Evolutionary conservation across 2,797 vertebrate species (phyloP).

Genomic region (Avahi laniger): DNA sequence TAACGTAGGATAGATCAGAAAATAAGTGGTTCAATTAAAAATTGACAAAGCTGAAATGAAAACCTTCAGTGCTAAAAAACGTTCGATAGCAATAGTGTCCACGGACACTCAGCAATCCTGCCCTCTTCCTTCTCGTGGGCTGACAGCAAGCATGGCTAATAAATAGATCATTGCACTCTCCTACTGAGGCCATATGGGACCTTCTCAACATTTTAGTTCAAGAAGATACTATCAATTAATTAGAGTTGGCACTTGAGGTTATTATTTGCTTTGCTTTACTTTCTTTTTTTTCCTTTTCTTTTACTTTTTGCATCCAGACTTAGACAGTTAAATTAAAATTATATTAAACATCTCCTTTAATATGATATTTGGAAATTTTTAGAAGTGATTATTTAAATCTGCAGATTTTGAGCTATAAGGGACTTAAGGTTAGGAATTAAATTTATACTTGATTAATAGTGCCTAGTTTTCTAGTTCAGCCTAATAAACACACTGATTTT

Average conservation of each 20-base stretch:
- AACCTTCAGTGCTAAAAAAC: neutral
- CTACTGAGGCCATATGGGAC: conserved; percentile 30
- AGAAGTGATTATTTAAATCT: neutral
- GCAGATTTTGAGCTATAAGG: neutral
- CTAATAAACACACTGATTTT: conserved; percentile 65
- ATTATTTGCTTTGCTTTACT: conserved; percentile 5
- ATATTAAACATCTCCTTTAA: neutral
- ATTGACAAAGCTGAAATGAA: neutral
- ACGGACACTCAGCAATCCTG: neutral
- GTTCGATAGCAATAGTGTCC: neutral
- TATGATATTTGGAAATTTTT: neutral
- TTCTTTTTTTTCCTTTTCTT: neutral
- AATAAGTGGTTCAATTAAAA: neutral
- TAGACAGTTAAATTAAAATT: conserved; percentile 34
- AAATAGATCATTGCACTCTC: conserved; percentile 12
- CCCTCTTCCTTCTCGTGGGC: neutral
- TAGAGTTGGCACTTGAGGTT: conserved; percentile 53
- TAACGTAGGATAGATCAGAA: neutral
- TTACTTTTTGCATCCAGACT: neutral
- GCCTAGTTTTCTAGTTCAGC: conserved; percentile 23
- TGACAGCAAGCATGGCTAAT: neutral
- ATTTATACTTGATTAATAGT: conserved; percentile 40
- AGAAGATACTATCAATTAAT: conserved; percentile 57
- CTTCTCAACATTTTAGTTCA: conserved; percentile 26
- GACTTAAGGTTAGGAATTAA: neutral